Evolutionary conservation across 2,797 vertebrate genomes (phyloP), one percentile per base, ranked within the genome.

Genomic region (Pipistrellus kuhlii): DNA sequence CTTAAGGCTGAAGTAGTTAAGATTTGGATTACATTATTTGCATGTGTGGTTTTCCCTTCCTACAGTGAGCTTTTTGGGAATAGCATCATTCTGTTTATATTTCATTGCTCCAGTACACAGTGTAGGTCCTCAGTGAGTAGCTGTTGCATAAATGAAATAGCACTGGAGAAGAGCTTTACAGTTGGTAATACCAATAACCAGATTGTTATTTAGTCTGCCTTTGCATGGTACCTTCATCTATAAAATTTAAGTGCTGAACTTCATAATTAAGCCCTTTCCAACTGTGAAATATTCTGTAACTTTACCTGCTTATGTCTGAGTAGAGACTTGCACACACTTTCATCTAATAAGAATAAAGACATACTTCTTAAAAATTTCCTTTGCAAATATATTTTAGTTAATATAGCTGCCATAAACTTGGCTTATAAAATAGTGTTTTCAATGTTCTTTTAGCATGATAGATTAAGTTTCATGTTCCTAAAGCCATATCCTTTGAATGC

Each of bases 391-490:
- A 96, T 96, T 97, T 97, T 95, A 93, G 88, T 95, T 96, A 97
- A 97, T 97, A 96, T 93, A 95, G 87, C 95, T 97, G 72, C 75
- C 85, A 78, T 93, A 90, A 96, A 76, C 90, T 94, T 97, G 93
- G 72, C 90, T 95, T 96, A 85, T 94, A 96, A 95, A 97, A 96
- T 94, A 96, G 94, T 93, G 85, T 96, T 97, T 97, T 96, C 90
- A 96, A 94, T 96, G 95, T 96, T 97, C 95, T 97, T 93, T 95
- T 97, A 96, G 92, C 90, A 96, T 97, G 90, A 97, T 95, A 96
- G 93, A 96, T 96, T 97, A 97, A 96, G 83, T 97, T 97, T 96
- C 96, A 96, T 97, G 84, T 96, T 96, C 95, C 86, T 94, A 96
- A 95, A 96, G 51, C 88, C 92, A 96, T 97, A 96, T 97, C 93